Evolutionary conservation across 1,140 invertebrate genomes (phyloP).

Genomic region (Drosophila lacteicornis): DNA sequence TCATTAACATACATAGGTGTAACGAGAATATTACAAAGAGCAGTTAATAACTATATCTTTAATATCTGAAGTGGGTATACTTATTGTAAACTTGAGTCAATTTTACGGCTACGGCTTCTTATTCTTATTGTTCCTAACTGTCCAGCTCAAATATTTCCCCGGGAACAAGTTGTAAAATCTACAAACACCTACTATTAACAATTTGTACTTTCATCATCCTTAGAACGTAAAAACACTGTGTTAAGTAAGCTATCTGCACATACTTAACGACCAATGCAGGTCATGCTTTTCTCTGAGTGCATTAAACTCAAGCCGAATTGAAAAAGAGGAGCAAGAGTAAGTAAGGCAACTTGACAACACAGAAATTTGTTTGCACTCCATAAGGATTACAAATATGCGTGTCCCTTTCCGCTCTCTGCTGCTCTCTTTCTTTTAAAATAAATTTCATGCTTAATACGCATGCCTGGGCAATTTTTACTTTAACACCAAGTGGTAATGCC

Average conservation of each 20-base stretch:
- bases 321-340: constrained; percentile 43
- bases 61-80: not conserved
- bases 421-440: constrained; percentile 50
- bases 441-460: constrained; percentile 83
- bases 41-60: not conserved
- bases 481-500: constrained; percentile 79
- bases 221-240: too few relatives aligned
- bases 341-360: constrained; percentile 72
- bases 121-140: not conserved
- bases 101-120: not conserved
- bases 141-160: not conserved
- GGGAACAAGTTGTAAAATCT: too few relatives aligned
- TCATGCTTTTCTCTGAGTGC: not conserved
- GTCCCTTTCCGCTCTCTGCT: constrained; percentile 24
- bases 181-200: too few relatives aligned
- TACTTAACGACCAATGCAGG: not conserved
- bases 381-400: constrained; percentile 79
- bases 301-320: constrained; percentile 13
- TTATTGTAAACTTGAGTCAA: not conserved
- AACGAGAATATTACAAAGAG: not conserved
- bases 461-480: constrained; percentile 78
- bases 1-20: not conserved
- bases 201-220: too few relatives aligned
- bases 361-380: constrained; percentile 83
- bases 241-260: too few relatives aligned